Evolutionary conservation across 2,113 vertebrate genomes (phyloP), one percentile per base, ranked within the genome.

Genomic region (Petromus typicus): DNA sequence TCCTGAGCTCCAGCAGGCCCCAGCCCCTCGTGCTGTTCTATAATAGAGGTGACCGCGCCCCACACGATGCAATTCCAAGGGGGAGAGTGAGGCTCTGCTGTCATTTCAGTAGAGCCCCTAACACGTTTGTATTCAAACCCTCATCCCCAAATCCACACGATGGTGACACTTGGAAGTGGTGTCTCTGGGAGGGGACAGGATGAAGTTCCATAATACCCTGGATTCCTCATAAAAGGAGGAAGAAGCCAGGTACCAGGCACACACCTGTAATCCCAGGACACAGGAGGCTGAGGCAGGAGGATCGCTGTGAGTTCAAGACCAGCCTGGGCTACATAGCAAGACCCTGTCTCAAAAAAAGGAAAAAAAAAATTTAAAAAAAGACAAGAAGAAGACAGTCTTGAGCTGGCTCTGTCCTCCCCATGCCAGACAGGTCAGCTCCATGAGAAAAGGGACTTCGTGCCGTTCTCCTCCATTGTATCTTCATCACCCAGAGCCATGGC

Each of bases 1-100:
- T 25, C 5, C 20, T 20, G 23, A 43, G 12, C 0, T 7, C 0
- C 7, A 18, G 43, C 23, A 23, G 54, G 17, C 0, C 5, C 0
- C 10, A 18, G 54, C 23, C 27, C 34, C 7, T 23, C 16, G 2
- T 13, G 43, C 45, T 37, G 34, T 27, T 13, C 18, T 51, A n/a
- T n/a, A 69, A 34, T 10, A 5, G 10, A 2, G 48, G 18, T 3
- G 9, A n/a, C 48, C n/a, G n/a, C 0, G 2, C 23, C 4, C 16
- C 16, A 40, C 16, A 17, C 3, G 23, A 30, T 3, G 10, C 27
- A 4, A 23, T 75, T 75, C 43, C 71, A 5, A 34, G 37, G 27
- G 2, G 9, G 37, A 56, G n/a, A 3, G 9, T 14, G 37, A 8
- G 51, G 23, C 64, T 37, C 32, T 34, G 22, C 5, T 63, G 22